phyloP scores from a whole-genome alignment of 2,888 invertebrate genomes.

The Drosophila mimica region DNA sequence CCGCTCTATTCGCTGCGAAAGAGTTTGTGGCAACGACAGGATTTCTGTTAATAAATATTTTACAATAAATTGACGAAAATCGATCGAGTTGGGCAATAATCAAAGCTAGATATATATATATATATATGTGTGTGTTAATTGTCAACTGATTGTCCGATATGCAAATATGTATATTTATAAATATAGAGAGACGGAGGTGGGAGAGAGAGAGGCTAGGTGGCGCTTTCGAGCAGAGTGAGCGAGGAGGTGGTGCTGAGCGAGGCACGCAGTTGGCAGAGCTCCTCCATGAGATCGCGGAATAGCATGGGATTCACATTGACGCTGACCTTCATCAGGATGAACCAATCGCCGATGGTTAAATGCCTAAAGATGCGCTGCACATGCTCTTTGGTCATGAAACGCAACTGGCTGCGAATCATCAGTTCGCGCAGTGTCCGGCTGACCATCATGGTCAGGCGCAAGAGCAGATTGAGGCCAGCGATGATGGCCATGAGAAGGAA shows the following conservation, averaged over 20 bases:
- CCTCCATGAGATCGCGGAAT: conserved; percentile 88
- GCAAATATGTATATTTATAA: background rate
- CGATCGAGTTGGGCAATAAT: background rate
- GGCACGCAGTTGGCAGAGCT: conserved; percentile 83
- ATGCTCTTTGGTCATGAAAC: conserved; percentile 74
- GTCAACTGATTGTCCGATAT: background rate
- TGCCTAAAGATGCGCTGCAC: conserved; percentile 70
- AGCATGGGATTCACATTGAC: conserved; percentile 91
- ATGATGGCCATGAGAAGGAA: conserved; percentile 88
- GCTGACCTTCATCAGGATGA: conserved; percentile 90
- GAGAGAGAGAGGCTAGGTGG: conserved; percentile 28
- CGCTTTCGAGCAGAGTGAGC: conserved; percentile 59
- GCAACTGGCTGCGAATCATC: conserved; percentile 76
- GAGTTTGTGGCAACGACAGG: background rate
- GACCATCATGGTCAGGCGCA: conserved; percentile 88
- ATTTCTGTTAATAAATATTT: too few relatives aligned
- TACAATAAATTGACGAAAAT: background rate
- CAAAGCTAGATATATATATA: background rate
- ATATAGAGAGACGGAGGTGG: background rate
- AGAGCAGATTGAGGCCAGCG: conserved; percentile 88
- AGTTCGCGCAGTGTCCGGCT: conserved; percentile 74
- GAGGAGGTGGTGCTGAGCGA: conserved; percentile 49
- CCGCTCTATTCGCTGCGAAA: conserved; percentile 9
- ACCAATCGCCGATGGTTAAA: conserved; percentile 90
- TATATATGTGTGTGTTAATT: background rate